Conservation (phyloP, 2,113 vertebrate genomes). For the Burhinus bistriatus region DNA sequence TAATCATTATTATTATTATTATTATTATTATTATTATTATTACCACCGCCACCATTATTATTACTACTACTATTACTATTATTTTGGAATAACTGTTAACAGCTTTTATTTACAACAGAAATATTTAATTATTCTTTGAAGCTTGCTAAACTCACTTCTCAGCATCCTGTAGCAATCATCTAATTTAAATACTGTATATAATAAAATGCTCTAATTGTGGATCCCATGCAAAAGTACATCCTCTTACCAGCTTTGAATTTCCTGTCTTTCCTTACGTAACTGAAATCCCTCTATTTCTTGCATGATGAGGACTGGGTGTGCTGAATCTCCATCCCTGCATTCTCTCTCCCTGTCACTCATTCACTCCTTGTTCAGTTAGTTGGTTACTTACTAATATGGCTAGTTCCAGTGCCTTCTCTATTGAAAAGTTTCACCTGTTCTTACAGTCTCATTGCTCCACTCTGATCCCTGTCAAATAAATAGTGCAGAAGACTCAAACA, state of each 20-base stretch:
- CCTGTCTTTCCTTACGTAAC: background rate
- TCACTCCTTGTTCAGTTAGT: background rate
- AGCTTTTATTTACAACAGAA: background rate
- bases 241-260: constrained; percentile 3
- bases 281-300: background rate
- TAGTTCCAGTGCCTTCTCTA: background rate
- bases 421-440: background rate
- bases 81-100: background rate
- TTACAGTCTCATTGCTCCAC: background rate
- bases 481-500: background rate
- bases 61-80: background rate
- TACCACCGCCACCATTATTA: too few species aligned
- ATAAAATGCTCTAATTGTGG: background rate
- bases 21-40: background rate
- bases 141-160: background rate
- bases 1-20: background rate
- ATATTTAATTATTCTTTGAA: background rate
- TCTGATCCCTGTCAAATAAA: background rate
- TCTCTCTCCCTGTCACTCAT: background rate
- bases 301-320: fast-evolving
- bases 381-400: background rate
- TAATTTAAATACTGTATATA: background rate
- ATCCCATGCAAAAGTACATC: background rate
- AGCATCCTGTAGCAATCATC: background rate
- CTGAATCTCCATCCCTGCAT: background rate